Evolutionary conservation across 2,113 vertebrate genomes (phyloP).

Genomic region (Paedocypris sp.): DNA sequence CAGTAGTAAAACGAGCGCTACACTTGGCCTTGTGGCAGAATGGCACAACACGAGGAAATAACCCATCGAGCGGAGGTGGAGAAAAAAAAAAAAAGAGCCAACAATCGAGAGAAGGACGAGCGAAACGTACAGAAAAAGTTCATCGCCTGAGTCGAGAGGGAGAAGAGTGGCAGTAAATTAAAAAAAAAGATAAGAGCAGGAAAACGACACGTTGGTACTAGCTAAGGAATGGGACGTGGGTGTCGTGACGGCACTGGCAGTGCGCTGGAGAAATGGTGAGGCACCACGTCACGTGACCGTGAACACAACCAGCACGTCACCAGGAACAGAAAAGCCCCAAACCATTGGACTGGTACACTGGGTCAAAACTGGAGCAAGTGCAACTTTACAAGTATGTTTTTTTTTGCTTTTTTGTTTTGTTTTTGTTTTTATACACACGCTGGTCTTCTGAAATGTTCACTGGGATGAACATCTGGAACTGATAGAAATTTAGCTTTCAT

Average conservation of each 20-base stretch:
- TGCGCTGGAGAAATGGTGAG: conserved; percentile 84
- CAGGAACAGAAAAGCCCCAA: conserved; percentile 54
- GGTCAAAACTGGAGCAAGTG: conserved; percentile 62
- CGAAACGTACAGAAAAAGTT: conserved; percentile 2
- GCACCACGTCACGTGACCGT: conserved; percentile 57
- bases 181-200: conserved; percentile 1
- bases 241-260: conserved; percentile 81
- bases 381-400: conserved; percentile 80
- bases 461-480: conserved; percentile 67
- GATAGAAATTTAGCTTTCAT: conserved; percentile 89
- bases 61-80: conserved; percentile 1
- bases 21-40: conserved; percentile 35
- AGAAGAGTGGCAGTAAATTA: conserved; percentile 35
- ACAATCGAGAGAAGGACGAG: conserved; percentile 43
- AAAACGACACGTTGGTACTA: conserved; percentile 19
- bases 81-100: not conserved
- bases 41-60: conserved; percentile 34
- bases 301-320: not conserved
- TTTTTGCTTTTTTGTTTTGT: no score
- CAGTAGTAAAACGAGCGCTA: conserved; percentile 30
- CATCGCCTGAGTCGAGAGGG: conserved; percentile 37
- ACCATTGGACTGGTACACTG: conserved; percentile 54
- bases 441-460: conserved; percentile 70
- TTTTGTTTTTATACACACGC: conserved; percentile 82
- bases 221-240: no score